Percentiles rank a stretch among this genome's conserved stretches.
Evolutionary conservation across 2,797 vertebrate species (phyloP).

Genomic region (Bradypus variegatus): DNA sequence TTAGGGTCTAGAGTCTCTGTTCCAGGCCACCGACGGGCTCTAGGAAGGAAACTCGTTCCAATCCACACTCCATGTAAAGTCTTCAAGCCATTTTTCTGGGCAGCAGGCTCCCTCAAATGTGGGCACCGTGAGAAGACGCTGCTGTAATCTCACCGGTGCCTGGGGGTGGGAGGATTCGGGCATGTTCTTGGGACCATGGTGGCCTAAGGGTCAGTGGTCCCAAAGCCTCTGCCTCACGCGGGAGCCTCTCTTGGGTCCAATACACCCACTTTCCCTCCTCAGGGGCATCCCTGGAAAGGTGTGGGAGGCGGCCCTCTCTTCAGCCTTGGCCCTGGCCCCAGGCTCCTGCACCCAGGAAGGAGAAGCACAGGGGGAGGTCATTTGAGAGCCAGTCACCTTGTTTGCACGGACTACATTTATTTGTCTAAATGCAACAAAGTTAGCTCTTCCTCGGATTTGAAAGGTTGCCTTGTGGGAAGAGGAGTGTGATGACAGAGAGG

Average conservation of each 20-base stretch:
- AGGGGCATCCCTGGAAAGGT: neutral
- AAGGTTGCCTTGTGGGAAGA: neutral
- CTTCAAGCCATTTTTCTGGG: neutral
- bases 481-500: slow-evolving; percentile 8
- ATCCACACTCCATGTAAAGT: neutral
- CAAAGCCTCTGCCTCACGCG: neutral
- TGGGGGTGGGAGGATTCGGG: accelerated
- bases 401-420: neutral
- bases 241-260: neutral
- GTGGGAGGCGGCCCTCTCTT: neutral
- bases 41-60: neutral
- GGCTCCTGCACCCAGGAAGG: neutral
- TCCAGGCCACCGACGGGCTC: neutral
- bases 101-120: neutral
- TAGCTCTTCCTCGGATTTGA: neutral
- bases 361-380: neutral
- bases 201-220: neutral
- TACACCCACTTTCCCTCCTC: accelerated
- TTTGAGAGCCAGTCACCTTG: neutral
- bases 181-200: neutral
- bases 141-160: neutral
- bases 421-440: neutral
- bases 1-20: neutral
- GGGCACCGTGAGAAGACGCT: neutral
- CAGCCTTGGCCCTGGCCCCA: neutral